Base-by-base conservation (phyloP, 2,797 vertebrate species). In the Sardinella longiceps region DNA sequence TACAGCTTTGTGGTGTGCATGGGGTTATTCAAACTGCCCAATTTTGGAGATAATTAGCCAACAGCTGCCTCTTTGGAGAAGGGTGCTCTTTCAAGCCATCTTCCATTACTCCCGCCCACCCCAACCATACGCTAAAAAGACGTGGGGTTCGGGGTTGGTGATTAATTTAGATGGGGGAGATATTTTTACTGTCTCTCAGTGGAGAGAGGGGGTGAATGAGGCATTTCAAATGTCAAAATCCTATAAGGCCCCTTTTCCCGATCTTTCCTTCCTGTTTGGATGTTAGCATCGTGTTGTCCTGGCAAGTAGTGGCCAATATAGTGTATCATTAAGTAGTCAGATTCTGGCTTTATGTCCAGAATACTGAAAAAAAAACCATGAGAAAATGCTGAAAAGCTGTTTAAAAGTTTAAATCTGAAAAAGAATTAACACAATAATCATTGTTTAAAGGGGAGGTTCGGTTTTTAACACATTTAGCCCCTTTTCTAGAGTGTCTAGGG, bases 131-230 rank as follows among this genome's bases (percentile, higher is more conserved):
- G 18, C 18, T 2, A 33, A 74, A 15, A 37, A 39, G 33, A 74
- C 6, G 1, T 77, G 70, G 20, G 23, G 70, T 77, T 77, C 6
- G 28, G 28, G 33, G 18, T 77, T 77, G 70, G 33, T 77, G 15
- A 43, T 77, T 77, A 77, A 77, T 77, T 77, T 43, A 77, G 37
- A 77, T 70, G 66, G 14, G 14, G 66, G 66, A 70, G 66, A 70
- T 70, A 37, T 70, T 33, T 37, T 60, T 70, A 48, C 15, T 37
- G 30, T 53, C 51, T 23, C 30, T 70, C 70, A 39, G 33, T 43
- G 33, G 25, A 63, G 6, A 30, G 28, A 70, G 20, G 37, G 12
- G 70, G 18, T 1, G 37, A 37, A 77, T 77, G 70, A 77, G 37
- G 18, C 37, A 43, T 43, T 77, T 18, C 37, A 77, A 77, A 77